phyloP scores from a whole-genome alignment of 2,797 vertebrate genomes.

The Acestrorhynchus altus region DNA sequence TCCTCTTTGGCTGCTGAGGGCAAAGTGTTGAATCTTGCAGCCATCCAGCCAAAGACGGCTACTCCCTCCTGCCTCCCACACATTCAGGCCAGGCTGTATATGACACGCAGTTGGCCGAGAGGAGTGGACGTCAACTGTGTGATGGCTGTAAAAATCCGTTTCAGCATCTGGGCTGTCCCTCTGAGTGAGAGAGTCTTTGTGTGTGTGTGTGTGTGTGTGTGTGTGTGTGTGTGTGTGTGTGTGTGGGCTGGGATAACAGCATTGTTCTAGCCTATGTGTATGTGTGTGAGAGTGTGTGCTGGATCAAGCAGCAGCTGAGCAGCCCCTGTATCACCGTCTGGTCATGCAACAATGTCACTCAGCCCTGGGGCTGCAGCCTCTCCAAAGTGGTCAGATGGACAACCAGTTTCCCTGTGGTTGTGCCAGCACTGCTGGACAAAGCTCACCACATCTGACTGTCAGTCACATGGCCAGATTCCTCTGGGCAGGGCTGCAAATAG shows the following conservation, averaged over 20 bases:
- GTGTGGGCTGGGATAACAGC: constrained; percentile 58
- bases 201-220: constrained; percentile 36
- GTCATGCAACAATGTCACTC: constrained; percentile 79
- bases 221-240: constrained; percentile 47
- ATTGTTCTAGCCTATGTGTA: constrained; percentile 40
- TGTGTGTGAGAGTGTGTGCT: constrained; percentile 35
- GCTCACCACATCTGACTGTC: constrained; percentile 74
- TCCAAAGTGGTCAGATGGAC: constrained; percentile 83
- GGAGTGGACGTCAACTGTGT: constrained; percentile 73
- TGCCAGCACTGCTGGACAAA: constrained; percentile 75
- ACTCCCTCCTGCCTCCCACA: constrained; percentile 69
- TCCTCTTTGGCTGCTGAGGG: constrained; percentile 79
- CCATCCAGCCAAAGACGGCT: constrained; percentile 70
- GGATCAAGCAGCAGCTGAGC: constrained; percentile 80
- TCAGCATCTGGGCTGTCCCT: constrained; percentile 70
- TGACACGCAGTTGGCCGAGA: constrained; percentile 60
- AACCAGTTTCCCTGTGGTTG: constrained; percentile 77
- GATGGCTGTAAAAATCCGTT: constrained; percentile 78
- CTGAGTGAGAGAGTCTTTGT: constrained; percentile 22
- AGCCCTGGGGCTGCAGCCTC: constrained; percentile 77
- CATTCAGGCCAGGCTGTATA: constrained; percentile 69
- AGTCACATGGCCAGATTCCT: constrained; percentile 79
- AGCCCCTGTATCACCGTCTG: constrained; percentile 78
- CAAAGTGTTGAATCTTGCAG: constrained; percentile 70
- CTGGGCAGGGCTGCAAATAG: constrained; percentile 81